phyloP scores from a whole-genome alignment of 1,140 invertebrate genomes.

The Pseudomyrmex flavicornis region DNA sequence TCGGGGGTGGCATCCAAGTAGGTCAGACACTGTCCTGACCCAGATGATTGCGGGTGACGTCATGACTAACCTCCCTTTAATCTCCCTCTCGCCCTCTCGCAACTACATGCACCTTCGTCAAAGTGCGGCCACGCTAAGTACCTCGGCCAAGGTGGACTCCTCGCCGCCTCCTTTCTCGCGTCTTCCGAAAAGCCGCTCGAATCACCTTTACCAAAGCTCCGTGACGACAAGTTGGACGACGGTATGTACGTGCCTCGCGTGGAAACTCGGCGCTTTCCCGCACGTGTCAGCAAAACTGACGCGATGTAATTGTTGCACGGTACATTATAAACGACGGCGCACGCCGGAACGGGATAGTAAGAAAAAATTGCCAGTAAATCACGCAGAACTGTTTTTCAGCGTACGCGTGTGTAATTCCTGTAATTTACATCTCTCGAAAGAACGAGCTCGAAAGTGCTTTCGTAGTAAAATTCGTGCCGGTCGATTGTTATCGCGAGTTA shows the following conservation, averaged over 20 bases:
- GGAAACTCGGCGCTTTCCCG: background rate
- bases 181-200: background rate
- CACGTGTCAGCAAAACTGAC: background rate
- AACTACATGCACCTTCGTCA: conserved; percentile 16
- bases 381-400: conserved; percentile 32
- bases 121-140: conserved; percentile 35
- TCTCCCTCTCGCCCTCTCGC: conserved; percentile 33
- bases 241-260: background rate
- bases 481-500: conserved; percentile 8
- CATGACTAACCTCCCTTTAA: conserved; percentile 68
- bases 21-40: conserved; percentile 82
- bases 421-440: background rate
- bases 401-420: background rate
- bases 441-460: background rate
- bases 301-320: conserved; percentile 20
- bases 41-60: conserved; percentile 82
- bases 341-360: background rate
- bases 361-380: conserved; percentile 10
- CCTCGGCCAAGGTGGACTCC: conserved; percentile 27
- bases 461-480: conserved; percentile 22
- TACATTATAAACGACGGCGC: background rate
- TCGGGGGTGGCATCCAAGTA: conserved; percentile 71
- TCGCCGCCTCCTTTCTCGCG: conserved; percentile 4
- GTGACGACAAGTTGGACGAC: background rate
- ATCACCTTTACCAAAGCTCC: background rate